Percentiles rank a stretch among this genome's conserved stretches.
These are phyloP conservation scores for Ameiurus melas DNA, from an alignment of 2,113 vertebrate genomes.

Conservation along the genomic window DNA sequence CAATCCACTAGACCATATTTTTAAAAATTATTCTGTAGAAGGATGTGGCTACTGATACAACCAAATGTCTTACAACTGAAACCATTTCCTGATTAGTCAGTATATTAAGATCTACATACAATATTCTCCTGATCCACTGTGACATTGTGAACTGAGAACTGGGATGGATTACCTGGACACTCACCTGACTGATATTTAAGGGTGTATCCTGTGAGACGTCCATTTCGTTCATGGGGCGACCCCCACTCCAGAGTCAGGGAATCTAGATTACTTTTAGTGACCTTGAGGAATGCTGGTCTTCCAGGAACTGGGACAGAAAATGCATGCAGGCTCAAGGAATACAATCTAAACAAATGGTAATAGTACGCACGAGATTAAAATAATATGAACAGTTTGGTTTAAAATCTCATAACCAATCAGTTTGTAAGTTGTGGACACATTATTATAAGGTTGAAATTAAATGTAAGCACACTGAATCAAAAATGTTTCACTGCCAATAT, in stretches of 20 bases:
- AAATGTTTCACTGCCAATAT: not conserved
- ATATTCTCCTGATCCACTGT: not conserved
- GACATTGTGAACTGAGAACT: not conserved
- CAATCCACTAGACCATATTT: not conserved
- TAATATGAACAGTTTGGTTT: no score
- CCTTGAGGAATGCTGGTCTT: conserved; percentile 79
- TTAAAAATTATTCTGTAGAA: not conserved
- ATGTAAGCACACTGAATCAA: no score
- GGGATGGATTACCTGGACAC: conserved; percentile 53
- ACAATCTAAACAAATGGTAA: not conserved
- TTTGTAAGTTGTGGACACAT: not conserved
- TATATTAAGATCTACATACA: not conserved
- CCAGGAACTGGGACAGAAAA: conserved; percentile 80
- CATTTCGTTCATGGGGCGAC: conserved; percentile 85
- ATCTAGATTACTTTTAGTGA: conserved; percentile 80
- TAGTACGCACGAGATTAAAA: no score
- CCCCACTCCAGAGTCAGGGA: conserved; percentile 91
- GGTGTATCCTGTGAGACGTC: conserved; percentile 86
- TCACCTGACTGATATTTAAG: conserved; percentile 94
- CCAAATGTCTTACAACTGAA: not conserved
- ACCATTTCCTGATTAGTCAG: not conserved
- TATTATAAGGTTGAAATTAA: no score
- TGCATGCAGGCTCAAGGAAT: not conserved
- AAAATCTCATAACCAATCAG: not conserved
- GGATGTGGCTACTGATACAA: not conserved